Evolutionary conservation across 2,888 invertebrate species (phyloP), one percentile per base, ranked within the genome.

Genomic region (Orthosia incerta): DNA sequence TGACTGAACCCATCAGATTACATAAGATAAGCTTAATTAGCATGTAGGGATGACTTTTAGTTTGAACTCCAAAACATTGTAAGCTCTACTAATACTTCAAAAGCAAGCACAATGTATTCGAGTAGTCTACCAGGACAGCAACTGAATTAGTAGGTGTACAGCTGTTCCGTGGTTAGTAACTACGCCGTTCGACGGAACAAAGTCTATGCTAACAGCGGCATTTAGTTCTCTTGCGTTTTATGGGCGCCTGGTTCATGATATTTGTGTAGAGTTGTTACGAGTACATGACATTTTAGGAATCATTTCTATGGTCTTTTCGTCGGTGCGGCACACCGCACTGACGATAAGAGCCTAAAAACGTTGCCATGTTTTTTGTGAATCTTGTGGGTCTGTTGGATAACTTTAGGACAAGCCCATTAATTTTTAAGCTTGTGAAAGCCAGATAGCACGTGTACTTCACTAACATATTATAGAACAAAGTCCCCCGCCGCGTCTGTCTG

Each of bases 131-230:
- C 78, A 81, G 78, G 78, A 82, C 79, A 81, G 75, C 79, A 76
- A 82, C 61, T 68, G 74, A 87, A 88, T 84, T 85, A 82, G 84
- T 85, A 86, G 85, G 85, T 72, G 48, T 76, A 82, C 69, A 50
- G 48, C 59, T 76, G 76, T 81, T 73, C 65, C 51, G 74, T 66
- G 80, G 80, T 79, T 68, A 69, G 73, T 80, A 69, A 84, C 69
- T 81, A 66, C 53, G 68, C 45, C 26, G 70, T 71, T 74, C 48
- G 64, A 74, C 69, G 60, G 51, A 74, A 82, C 66, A 69, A 79
- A 82, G 68, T 80, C 62, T 57, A 26, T 39, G 64, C 31, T 51
- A n/a, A 68, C 65, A 69, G 61, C 51, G 60, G 68, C 26, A 62
- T 83, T 73, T 67, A 74, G 69, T 64, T 67, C 61, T 75, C 65